These are phyloP conservation scores for Xestia ashworthii DNA, from an alignment of 2,888 invertebrate species.

Conservation along the genomic window DNA sequence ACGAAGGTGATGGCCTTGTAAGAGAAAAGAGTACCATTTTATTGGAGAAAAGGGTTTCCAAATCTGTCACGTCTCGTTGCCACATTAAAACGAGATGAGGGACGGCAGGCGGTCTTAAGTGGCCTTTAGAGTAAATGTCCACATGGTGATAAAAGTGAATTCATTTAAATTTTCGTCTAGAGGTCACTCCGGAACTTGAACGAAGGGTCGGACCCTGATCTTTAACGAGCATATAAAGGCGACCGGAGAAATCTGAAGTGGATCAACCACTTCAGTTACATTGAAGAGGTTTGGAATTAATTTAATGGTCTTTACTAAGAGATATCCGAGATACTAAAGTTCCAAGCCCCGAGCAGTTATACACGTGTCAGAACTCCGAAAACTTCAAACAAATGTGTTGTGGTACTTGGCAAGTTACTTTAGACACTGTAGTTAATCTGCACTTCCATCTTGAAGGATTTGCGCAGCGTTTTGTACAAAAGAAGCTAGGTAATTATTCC, in stretches of 20 bases:
- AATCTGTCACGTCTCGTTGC: conserved; percentile 13
- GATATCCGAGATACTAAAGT: conserved; percentile 1
- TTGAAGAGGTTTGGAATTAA: conserved; percentile 8
- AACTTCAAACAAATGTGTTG: conserved; percentile 22
- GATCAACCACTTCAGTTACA: background rate
- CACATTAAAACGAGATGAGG: conserved; percentile 13
- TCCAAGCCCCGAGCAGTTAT: conserved; percentile 4
- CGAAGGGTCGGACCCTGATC: background rate
- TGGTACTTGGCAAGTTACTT: conserved; percentile 4
- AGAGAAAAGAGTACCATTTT: background rate
- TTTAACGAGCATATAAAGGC: conserved; percentile 10
- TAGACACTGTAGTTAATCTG: conserved; percentile 1
- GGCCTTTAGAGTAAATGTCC: background rate
- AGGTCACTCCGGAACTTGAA: background rate
- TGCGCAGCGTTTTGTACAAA: background rate
- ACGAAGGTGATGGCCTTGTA: background rate
- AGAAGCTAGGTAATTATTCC: background rate
- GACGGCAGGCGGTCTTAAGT: conserved; percentile 6
- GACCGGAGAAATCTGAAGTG: background rate
- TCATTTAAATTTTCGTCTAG: conserved; percentile 2
- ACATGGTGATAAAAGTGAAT: conserved; percentile 11
- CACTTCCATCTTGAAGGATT: conserved; percentile 7
- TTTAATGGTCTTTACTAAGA: conserved; percentile 1
- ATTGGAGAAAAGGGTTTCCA: conserved; percentile 2
- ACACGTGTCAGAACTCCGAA: background rate